Percentiles rank a stretch among this genome's conserved stretches.
phyloP scores from a whole-genome alignment of 2,113 vertebrate genomes.

The Pogona vitticeps region DNA sequence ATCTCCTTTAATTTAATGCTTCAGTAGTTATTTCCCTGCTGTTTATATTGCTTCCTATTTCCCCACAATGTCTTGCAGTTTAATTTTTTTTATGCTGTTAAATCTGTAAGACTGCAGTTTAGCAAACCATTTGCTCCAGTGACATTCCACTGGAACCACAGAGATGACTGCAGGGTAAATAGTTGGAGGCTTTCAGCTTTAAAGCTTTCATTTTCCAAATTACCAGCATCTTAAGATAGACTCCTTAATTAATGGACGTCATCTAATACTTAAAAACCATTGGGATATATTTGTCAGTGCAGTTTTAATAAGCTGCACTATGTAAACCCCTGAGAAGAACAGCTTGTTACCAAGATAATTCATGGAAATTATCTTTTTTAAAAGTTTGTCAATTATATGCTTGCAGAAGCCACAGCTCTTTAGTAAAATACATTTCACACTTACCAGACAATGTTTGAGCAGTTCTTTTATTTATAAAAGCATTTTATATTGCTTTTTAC shows the following conservation, averaged over 20 bases:
- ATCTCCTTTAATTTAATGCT: constrained; percentile 29
- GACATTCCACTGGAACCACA: constrained; percentile 7
- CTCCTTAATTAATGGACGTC: constrained; percentile 3
- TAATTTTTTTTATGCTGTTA: constrained; percentile 15
- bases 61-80: not conserved
- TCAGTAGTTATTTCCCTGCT: constrained; percentile 5
- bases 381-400: constrained; percentile 18
- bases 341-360: constrained; percentile 37
- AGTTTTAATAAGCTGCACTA: constrained; percentile 17
- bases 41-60: not conserved
- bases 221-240: constrained; percentile 2
- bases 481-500: not conserved
- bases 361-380: constrained; percentile 19
- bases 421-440: not conserved
- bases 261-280: constrained; percentile 19
- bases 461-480: not conserved
- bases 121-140: not conserved
- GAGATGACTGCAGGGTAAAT: constrained; percentile 1
- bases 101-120: constrained; percentile 7
- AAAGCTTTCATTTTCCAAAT: constrained; percentile 6
- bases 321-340: constrained; percentile 14
- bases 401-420: not conserved
- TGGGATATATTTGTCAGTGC: constrained; percentile 12
- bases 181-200: not conserved
- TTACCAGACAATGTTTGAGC: not conserved